These are phyloP conservation scores for Anniella stebbinsi DNA, from an alignment of 2,797 vertebrate genomes.

Conservation along the genomic window DNA sequence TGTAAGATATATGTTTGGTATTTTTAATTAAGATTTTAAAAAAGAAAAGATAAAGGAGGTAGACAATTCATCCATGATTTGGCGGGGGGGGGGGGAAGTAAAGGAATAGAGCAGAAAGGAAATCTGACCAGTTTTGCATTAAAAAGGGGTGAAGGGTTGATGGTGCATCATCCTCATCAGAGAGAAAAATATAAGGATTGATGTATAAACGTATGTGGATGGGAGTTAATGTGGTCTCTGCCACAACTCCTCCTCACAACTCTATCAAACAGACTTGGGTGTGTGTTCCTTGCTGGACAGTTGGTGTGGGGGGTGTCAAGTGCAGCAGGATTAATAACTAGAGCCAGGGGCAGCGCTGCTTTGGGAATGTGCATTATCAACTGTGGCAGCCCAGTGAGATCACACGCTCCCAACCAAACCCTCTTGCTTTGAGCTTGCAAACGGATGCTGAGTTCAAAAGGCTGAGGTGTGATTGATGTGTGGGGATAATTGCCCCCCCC, in stretches of 20 bases:
- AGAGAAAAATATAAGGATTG: neutral
- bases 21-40: neutral
- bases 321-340: constrained; percentile 44
- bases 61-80: neutral
- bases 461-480: constrained; percentile 20
- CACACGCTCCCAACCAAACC: constrained; percentile 46
- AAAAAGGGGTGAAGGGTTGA: neutral
- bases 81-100: no score
- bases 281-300: neutral
- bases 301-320: constrained; percentile 21
- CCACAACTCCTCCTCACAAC: neutral
- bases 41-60: neutral
- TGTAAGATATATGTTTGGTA: neutral
- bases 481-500: constrained; percentile 4
- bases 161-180: neutral
- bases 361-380: constrained; percentile 52
- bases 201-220: neutral
- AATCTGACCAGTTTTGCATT: neutral
- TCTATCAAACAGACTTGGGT: neutral
- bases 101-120: neutral
- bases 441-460: neutral
- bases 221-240: neutral
- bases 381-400: constrained; percentile 53
- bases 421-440: constrained; percentile 35
- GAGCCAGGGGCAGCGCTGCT: constrained; percentile 30